Evolutionary conservation across 2,888 invertebrate species (phyloP).

Genomic region (Acanthococcus lagerstroemiae): DNA sequence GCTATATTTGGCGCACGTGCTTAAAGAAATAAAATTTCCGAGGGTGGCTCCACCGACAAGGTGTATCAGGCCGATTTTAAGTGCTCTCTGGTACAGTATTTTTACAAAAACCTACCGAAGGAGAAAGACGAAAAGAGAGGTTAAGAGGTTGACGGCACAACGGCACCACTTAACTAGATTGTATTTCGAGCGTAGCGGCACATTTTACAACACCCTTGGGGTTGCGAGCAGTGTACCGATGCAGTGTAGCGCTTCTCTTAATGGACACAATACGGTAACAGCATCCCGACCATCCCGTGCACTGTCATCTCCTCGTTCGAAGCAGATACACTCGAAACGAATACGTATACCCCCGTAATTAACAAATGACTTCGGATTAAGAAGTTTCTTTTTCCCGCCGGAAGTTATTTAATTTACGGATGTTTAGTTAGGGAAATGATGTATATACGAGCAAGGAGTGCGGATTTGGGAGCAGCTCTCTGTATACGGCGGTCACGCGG

Average conservation of each 20-base stretch:
- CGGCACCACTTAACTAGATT: conserved; percentile 23
- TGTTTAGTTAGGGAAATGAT: not conserved
- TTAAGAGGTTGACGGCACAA: not conserved
- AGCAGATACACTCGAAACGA: not conserved
- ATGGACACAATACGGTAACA: conserved; percentile 10
- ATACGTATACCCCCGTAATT: not conserved
- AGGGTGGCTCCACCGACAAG: too few relatives aligned
- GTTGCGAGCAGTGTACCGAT: not conserved
- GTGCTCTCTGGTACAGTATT: too few relatives aligned
- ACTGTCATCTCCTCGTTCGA: not conserved
- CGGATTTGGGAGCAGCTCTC: too few relatives aligned
- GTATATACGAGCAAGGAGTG: not conserved
- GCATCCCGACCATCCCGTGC: not conserved
- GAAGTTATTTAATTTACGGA: not conserved
- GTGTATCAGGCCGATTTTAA: too few relatives aligned
- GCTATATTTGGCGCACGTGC: too few relatives aligned
- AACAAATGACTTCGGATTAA: not conserved
- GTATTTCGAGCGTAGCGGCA: conserved; percentile 15
- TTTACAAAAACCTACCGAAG: not conserved
- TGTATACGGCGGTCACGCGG: too few relatives aligned
- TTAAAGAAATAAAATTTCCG: too few relatives aligned
- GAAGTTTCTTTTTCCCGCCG: not conserved
- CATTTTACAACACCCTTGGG: conserved; percentile 22
- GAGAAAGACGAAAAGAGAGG: not conserved
- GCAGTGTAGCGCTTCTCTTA: not conserved